A percentile compares a stretch with the other conserved stretches of the same genome.
Evolutionary conservation across 53 echinoderm and acorn worm genomes (phyloP).

Genomic region (Hippasteria phrygiana): DNA sequence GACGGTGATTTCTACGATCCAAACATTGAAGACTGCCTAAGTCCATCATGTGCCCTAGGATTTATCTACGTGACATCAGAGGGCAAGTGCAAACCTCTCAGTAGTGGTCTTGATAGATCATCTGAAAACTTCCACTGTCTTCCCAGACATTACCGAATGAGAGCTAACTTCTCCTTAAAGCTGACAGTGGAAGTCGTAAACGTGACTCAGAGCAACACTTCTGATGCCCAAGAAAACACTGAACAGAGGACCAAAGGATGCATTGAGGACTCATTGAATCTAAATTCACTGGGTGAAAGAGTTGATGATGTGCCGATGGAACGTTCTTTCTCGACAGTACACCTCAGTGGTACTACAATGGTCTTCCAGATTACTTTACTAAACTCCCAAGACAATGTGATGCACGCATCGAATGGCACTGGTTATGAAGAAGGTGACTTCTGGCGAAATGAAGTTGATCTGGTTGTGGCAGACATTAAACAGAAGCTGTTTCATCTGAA

Average conservation of each 20-base stretch:
- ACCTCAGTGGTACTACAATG: neutral
- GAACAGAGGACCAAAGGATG: neutral
- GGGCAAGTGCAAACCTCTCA: neutral
- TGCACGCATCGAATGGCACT: neutral
- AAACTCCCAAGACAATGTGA: neutral
- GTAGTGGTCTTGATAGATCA: neutral
- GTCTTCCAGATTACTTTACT: neutral
- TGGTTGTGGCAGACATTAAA: neutral
- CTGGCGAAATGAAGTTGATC: neutral
- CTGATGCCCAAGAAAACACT: neutral
- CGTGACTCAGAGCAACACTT: neutral
- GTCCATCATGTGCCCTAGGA: conserved; percentile 8
- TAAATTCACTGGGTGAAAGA: neutral
- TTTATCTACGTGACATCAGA: conserved; percentile 7
- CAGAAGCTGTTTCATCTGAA: neutral
- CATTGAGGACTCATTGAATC: neutral
- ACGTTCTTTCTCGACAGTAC: neutral
- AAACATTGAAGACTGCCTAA: conserved; percentile 1
- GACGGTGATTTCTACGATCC: conserved; percentile 28
- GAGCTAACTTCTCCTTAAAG: neutral
- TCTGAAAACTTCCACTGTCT: neutral
- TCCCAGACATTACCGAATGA: neutral
- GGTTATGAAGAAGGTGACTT: neutral
- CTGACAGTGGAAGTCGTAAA: neutral
- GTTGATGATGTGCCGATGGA: neutral